These are phyloP conservation scores for Mongoloraphidia duomilia DNA, from an alignment of 2,888 invertebrate genomes.

Conservation along the genomic window DNA sequence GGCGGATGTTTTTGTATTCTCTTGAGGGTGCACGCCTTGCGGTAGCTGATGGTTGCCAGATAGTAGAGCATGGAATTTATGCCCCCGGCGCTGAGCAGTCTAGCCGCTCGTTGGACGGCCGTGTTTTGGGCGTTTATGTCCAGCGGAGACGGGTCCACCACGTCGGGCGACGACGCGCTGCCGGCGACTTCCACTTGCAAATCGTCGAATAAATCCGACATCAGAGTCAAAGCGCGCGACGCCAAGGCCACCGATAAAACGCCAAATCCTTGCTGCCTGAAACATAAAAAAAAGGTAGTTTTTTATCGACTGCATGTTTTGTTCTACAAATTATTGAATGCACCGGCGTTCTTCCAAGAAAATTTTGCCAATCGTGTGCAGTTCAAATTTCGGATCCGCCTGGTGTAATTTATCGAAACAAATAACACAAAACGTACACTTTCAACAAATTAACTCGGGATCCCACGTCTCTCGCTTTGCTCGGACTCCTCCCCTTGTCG, in stretches of 20 bases:
- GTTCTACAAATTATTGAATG: too few relatives aligned
- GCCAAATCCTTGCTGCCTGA: conserved; percentile 73
- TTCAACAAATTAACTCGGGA: conserved; percentile 53
- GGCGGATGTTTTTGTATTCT: conserved; percentile 69
- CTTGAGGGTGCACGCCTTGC: conserved; percentile 77
- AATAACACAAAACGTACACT: conserved; percentile 33
- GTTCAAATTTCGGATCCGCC: too few relatives aligned
- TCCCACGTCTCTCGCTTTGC: conserved; percentile 39
- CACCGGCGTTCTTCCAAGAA: too few relatives aligned
- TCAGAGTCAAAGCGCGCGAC: conserved; percentile 64
- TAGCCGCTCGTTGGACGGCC: conserved; percentile 54
- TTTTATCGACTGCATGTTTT: too few relatives aligned
- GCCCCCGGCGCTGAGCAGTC: conserved; percentile 55
- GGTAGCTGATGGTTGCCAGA: conserved; percentile 76
- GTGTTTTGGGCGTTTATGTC: conserved; percentile 48
- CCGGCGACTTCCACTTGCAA: conserved; percentile 55
- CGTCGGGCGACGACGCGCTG: conserved; percentile 20
- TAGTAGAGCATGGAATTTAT: conserved; percentile 75
- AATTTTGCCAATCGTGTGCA: too few relatives aligned
- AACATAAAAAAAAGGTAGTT: conserved; percentile 9
- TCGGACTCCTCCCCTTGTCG: conserved; percentile 43
- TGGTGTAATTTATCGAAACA: background rate
- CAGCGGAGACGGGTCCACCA: conserved; percentile 44
- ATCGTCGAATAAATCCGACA: conserved; percentile 60
- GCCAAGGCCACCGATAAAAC: conserved; percentile 82